Evolutionary conservation across 2,113 vertebrate species (phyloP).

Genomic region (Otis tarda): DNA sequence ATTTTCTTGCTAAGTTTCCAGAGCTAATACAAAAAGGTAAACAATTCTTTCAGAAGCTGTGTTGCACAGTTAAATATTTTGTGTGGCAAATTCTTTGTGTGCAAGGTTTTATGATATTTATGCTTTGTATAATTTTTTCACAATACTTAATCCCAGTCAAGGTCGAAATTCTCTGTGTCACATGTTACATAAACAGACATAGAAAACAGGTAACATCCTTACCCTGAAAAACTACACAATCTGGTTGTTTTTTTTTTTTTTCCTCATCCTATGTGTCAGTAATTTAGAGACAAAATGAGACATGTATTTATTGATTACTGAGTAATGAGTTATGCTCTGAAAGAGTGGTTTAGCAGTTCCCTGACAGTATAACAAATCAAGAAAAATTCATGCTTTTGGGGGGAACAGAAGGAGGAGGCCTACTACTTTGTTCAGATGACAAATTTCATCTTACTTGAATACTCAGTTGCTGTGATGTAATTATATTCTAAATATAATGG

Average conservation of each 20-base stretch:
- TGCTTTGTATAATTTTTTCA: neutral
- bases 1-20: neutral
- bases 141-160: neutral
- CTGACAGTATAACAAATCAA: neutral
- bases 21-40: neutral
- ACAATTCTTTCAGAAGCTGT: neutral
- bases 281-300: neutral
- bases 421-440: neutral
- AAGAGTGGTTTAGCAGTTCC: neutral
- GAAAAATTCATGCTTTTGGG: neutral
- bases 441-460: neutral
- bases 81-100: neutral
- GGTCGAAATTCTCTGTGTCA: neutral
- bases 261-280: neutral
- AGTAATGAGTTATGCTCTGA: neutral
- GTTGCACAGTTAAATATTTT: neutral
- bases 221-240: neutral
- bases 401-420: neutral
- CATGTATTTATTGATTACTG: neutral
- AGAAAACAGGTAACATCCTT: neutral
- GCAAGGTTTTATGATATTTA: neutral
- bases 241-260: rapidly evolving
- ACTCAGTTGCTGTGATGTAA: neutral
- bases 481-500: neutral
- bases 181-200: neutral